Evolutionary conservation across 2,888 invertebrate species (phyloP), one percentile per base, ranked within the genome.

Genomic region (Diloba caeruleocephala): DNA sequence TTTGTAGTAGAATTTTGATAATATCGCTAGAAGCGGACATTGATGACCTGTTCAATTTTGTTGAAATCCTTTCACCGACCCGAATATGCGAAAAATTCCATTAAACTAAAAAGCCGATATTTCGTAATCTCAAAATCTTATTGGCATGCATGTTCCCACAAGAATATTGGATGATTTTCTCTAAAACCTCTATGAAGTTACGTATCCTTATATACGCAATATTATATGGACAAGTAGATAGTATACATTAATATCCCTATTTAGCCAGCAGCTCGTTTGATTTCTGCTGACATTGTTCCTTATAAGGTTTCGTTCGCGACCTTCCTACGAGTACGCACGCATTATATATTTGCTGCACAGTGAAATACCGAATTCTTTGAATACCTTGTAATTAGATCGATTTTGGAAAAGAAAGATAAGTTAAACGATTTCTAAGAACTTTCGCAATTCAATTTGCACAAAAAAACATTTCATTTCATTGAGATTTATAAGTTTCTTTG

Each of bases 241-340:
- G 17, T 10, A 19, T 31, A 39, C 28, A 37, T 31, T 41, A 51
- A 45, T 32, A 43, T 43, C 42, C 48, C 37, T 41, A 58, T 66
- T n/a, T 49, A 57, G 65, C 50, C 58, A 63, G 64, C 53, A 63
- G 56, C 38, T 46, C 71, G 53, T 79, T 79, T 77, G 79, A 77
- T 81, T 82, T 79, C 74, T 74, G 73, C 68, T 82, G 79, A 81
- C 84, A 82, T 82, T 84, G 81, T 42, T 55, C 57, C 67, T 80
- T 72, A 59, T 79, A 75, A 72, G 87, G 85, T 76, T 85, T 85
- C 85, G 41, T 71, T 62, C 62, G 61, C 69, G 76, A 77, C 83
- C 85, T 84, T 82, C 78, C 51, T 45, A 42, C 21, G 29, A 26
- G 54, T 61, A 58, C 69, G 54, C 65, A 67, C 67, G 64, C 68